Percentiles rank a stretch among this genome's conserved stretches.
Evolutionary conservation across 64 coral and sea anemone genomes (phyloP).

Genomic region (Montipora sp.): DNA sequence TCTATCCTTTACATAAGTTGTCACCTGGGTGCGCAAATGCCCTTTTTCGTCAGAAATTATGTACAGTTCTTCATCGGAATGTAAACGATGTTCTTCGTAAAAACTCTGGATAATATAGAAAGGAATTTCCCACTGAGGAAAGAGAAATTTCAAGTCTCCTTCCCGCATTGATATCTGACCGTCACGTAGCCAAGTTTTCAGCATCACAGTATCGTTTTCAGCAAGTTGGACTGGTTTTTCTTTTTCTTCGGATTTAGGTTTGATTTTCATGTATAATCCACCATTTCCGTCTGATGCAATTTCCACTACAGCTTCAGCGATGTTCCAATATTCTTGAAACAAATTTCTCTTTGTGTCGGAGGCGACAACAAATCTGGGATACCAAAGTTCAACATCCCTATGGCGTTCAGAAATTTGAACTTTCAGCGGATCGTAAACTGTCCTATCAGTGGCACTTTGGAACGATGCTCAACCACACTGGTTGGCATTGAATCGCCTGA

Average conservation of each 20-base stretch:
- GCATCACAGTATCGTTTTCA: not conserved
- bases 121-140: not conserved
- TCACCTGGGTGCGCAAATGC: not conserved
- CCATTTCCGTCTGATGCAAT: not conserved
- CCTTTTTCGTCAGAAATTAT: not conserved
- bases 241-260: too few species aligned
- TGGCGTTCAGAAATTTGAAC: too few species aligned
- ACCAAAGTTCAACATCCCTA: too few species aligned
- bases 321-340: not conserved
- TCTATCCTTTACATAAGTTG: not conserved
- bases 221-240: not conserved
- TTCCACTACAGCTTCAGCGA: not conserved
- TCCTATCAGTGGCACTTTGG: too few species aligned
- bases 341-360: not conserved
- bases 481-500: too few species aligned
- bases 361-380: not conserved
- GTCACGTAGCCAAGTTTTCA: not conserved
- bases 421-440: too few species aligned
- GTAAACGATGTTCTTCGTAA: not conserved
- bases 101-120: not conserved
- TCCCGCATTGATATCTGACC: not conserved
- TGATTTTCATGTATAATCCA: not conserved
- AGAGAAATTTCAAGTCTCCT: not conserved
- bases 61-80: not conserved
- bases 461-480: too few species aligned